Percentiles rank a stretch among this genome's conserved stretches.
These are phyloP conservation scores for Acrocephalus scirpaceus DNA, from an alignment of 2,797 vertebrate genomes.

Conservation along the genomic window DNA sequence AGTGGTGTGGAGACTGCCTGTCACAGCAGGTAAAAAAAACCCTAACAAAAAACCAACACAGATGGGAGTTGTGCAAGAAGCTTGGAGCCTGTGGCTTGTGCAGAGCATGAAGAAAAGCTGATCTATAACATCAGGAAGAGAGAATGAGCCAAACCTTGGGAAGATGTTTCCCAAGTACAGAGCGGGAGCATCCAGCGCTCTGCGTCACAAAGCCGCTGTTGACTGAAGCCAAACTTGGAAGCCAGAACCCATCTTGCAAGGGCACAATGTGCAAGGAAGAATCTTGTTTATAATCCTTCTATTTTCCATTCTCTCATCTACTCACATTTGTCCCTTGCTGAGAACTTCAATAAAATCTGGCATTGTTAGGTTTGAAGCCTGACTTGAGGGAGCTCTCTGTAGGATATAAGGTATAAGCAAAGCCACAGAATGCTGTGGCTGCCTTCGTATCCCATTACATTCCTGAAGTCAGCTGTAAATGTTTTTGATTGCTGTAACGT, in stretches of 20 bases:
- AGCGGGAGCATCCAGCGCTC: neutral
- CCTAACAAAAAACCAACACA: neutral
- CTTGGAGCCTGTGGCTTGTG: neutral
- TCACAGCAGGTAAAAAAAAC: neutral
- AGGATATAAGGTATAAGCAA: neutral
- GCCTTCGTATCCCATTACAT: neutral
- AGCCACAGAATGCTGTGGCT: neutral
- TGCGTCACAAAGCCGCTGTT: neutral
- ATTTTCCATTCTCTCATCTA: neutral
- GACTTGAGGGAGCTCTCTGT: neutral
- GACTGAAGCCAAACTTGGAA: neutral
- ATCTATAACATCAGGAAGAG: neutral
- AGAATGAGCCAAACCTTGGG: neutral
- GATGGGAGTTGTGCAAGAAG: neutral
- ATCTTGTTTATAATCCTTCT: neutral
- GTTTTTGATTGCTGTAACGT: neutral
- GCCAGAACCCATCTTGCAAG: neutral
- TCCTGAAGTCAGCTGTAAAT: slow-evolving; percentile 39
- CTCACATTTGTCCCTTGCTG: neutral
- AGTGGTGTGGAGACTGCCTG: neutral
- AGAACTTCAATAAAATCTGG: neutral
- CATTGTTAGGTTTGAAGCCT: neutral
- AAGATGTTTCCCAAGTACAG: neutral
- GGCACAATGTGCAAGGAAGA: neutral
- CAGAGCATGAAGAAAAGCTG: neutral